These are phyloP conservation scores for Pterois miles DNA, from an alignment of 2,797 vertebrate genomes.

Conservation along the genomic window DNA sequence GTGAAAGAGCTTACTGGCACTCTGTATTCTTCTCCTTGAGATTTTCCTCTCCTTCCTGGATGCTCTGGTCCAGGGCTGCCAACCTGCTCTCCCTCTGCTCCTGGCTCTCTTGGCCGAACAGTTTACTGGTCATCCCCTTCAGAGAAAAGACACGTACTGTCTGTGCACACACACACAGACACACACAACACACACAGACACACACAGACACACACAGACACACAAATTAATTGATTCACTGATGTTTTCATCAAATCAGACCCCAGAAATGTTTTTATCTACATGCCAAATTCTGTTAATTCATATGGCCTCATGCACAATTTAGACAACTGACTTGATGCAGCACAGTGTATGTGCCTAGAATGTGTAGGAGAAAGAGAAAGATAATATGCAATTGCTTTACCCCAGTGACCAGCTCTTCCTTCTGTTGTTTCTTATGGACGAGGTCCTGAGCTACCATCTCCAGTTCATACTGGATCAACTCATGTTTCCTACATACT, in stretches of 20 bases:
- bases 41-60: constrained; percentile 90
- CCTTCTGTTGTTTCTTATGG: constrained; percentile 95
- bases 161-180: constrained; percentile 70
- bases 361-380: no score
- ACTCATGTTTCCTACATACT: constrained; percentile 95
- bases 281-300: background rate
- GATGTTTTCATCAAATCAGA: background rate
- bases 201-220: constrained; percentile 8
- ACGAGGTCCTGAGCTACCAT: constrained; percentile 89
- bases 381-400: constrained; percentile 29
- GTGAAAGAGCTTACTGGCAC: constrained; percentile 68
- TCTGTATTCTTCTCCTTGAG: constrained; percentile 90
- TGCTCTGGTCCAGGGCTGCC: constrained; percentile 91
- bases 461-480: constrained; percentile 96
- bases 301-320: background rate
- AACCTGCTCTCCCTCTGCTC: constrained; percentile 95
- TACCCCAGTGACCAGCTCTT: constrained; percentile 95
- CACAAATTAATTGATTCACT: background rate
- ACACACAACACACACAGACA: constrained; percentile 4
- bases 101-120: constrained; percentile 96
- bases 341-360: background rate
- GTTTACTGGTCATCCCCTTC: constrained; percentile 97
- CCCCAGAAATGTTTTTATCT: background rate
- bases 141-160: constrained; percentile 94
- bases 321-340: background rate